Evolutionary conservation across 1,140 invertebrate species (phyloP).

Genomic region (Chelonus insularis): DNA sequence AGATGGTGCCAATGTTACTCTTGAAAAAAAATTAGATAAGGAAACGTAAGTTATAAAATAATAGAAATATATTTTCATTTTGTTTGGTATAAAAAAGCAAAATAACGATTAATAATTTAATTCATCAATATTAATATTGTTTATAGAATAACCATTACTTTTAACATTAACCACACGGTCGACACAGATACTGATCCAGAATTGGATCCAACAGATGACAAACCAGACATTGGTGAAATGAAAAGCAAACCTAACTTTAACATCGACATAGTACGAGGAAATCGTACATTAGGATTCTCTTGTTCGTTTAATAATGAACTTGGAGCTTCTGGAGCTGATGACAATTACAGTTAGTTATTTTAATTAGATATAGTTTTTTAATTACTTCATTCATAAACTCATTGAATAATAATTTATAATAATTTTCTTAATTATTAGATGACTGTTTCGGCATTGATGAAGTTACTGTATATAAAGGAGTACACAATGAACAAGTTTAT

Average conservation of each 20-base stretch:
- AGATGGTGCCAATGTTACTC: constrained; percentile 76
- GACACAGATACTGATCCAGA: constrained; percentile 74
- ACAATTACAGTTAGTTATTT: constrained; percentile 71
- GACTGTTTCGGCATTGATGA: constrained; percentile 89
- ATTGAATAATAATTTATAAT: no score
- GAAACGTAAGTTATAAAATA: constrained; percentile 76
- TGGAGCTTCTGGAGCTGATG: constrained; percentile 66
- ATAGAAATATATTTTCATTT: no score
- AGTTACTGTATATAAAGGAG: constrained; percentile 79
- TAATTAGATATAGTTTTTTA: no score
- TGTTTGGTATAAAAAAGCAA: no score
- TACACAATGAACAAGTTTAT: constrained; percentile 82
- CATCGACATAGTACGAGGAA: constrained; percentile 76
- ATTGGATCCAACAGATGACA: constrained; percentile 65
- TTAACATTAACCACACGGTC: constrained; percentile 91
- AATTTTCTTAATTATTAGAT: constrained; percentile 55
- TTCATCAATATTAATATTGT: constrained; percentile 29
- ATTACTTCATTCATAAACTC: no score
- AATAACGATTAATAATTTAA: no score
- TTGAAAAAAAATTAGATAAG: constrained; percentile 69
- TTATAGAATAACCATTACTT: constrained; percentile 72
- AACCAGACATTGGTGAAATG: constrained; percentile 78
- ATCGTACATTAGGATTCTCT: constrained; percentile 76
- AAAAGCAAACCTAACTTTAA: constrained; percentile 86
- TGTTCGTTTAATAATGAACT: constrained; percentile 75